These are phyloP conservation scores for Eubucco bourcierii DNA, from an alignment of 2,113 vertebrate genomes.

Conservation along the genomic window DNA sequence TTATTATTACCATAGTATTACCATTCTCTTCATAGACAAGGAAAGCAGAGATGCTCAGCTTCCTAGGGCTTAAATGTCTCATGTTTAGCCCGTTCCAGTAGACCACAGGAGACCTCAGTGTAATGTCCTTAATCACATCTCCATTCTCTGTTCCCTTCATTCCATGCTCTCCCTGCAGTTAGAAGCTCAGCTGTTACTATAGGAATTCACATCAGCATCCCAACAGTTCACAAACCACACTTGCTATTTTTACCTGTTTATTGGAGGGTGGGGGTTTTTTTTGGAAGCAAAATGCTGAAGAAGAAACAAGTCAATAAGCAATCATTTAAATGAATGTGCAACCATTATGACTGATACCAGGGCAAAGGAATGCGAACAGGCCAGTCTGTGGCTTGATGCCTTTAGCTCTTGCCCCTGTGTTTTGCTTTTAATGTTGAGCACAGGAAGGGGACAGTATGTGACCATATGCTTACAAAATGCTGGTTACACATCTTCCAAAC, in stretches of 20 bases:
- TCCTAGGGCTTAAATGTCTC: not conserved
- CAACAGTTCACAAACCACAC: not conserved
- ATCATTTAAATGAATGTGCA: not conserved
- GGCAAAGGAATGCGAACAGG: constrained; percentile 36
- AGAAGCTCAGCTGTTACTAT: not conserved
- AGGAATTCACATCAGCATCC: not conserved
- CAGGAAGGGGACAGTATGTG: constrained; percentile 1
- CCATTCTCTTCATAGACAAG: not conserved
- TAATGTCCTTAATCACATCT: not conserved
- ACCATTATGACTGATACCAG: constrained; percentile 2
- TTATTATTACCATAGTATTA: too few relatives aligned
- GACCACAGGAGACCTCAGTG: not conserved
- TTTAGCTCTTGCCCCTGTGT: not conserved
- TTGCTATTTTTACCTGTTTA: not conserved
- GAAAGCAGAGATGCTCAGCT: not conserved
- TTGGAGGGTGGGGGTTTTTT: not conserved
- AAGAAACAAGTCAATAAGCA: not conserved
- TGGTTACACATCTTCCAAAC: not conserved
- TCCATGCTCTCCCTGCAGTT: not conserved
- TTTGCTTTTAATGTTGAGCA: constrained; percentile 36
- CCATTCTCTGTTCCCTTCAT: not conserved
- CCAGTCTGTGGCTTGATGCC: not conserved
- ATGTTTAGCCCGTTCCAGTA: not conserved
- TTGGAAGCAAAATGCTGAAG: not conserved
- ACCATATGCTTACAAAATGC: constrained; percentile 20